phyloP scores from a whole-genome alignment of 2,113 vertebrate species.

The Uria lomvia region DNA sequence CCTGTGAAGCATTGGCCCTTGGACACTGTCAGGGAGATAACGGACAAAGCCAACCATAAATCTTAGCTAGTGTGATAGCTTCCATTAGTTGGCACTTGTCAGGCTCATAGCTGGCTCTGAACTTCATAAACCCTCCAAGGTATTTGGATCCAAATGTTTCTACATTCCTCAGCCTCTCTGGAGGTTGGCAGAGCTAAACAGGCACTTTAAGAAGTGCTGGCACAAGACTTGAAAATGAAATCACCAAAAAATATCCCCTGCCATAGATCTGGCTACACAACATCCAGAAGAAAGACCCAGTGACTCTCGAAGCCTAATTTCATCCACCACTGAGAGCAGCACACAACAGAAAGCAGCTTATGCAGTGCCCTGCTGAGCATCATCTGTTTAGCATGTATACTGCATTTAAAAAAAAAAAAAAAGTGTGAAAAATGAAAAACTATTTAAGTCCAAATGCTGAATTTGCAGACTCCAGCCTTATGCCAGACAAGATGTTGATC shows the following conservation, averaged over 20 bases:
- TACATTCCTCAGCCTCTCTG: neutral
- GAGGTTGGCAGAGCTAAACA: constrained; percentile 6
- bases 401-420: neutral
- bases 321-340: neutral
- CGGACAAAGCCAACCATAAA: neutral
- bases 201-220: neutral
- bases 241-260: neutral
- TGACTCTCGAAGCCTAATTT: constrained; percentile 41
- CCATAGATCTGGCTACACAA: neutral
- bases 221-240: neutral
- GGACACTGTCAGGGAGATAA: neutral
- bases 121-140: constrained; percentile 8
- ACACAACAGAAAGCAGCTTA: constrained; percentile 50
- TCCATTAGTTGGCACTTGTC: neutral
- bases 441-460: constrained; percentile 55
- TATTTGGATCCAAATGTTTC: neutral
- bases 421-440: constrained; percentile 37
- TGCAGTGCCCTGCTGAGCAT: constrained; percentile 59
- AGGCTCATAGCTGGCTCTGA: neutral
- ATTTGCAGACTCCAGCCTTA: constrained; percentile 43
- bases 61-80: neutral
- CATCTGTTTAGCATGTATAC: constrained; percentile 54
- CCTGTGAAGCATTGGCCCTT: neutral
- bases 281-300: constrained; percentile 10
- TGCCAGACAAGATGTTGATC: constrained; percentile 42